Conservation (phyloP, 2,113 vertebrate species). For the Danionella cerebrum region DNA sequence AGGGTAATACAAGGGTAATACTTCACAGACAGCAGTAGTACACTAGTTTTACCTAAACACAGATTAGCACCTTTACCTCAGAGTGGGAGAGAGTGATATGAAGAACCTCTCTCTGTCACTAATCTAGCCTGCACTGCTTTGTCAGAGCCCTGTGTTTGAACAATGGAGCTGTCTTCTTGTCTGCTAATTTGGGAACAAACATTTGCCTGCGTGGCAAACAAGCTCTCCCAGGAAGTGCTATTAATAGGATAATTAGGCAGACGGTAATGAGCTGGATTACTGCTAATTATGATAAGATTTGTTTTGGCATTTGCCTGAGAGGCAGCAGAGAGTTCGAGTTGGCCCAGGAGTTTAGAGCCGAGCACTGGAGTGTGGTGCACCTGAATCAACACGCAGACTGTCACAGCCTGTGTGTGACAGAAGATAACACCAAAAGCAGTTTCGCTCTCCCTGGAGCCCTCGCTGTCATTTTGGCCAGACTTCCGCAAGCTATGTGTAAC, state of each 20-base stretch:
- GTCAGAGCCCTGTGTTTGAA: constrained; percentile 81
- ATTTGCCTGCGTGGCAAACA: constrained; percentile 93
- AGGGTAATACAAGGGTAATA: neutral
- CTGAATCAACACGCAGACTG: constrained; percentile 72
- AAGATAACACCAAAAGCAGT: constrained; percentile 42
- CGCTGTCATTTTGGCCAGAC: constrained; percentile 30
- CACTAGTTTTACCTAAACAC: neutral
- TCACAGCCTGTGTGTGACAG: constrained; percentile 42
- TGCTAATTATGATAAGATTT: constrained; percentile 98
- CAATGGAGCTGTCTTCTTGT: constrained; percentile 94
- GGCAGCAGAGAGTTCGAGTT: constrained; percentile 84
- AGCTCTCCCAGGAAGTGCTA: constrained; percentile 93
- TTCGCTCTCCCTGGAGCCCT: constrained; percentile 27
- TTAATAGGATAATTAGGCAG: constrained; percentile 99
- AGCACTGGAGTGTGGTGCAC: constrained; percentile 69
- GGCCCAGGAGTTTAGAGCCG: constrained; percentile 87
- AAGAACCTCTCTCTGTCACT: constrained; percentile 46
- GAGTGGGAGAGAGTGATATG: neutral
- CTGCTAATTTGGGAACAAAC: constrained; percentile 98
- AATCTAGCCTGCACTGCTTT: constrained; percentile 76
- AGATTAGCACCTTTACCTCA: neutral
- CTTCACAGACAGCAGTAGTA: neutral
- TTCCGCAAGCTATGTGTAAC: constrained; percentile 19
- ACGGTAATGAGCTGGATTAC: constrained; percentile 96
- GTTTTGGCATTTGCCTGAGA: constrained; percentile 95